Base-by-base conservation (phyloP, 2,113 vertebrate genomes). In the Porphyrio hochstetteri region DNA sequence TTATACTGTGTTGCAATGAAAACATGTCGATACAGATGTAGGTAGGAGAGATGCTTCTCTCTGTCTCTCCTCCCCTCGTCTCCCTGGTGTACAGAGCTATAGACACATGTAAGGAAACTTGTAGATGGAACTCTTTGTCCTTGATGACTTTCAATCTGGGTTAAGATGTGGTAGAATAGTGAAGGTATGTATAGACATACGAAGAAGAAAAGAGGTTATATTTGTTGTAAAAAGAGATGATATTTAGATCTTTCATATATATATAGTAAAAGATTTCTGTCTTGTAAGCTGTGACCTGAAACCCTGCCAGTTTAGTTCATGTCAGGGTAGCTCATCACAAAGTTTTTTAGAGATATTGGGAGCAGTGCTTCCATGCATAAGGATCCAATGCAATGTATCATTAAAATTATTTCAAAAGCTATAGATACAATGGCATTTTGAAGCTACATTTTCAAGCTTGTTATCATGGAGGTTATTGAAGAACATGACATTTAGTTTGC, bases 381-480 rank as follows among this genome's bases (percentile, higher is more conserved):
- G 57, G 40, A 23, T 42, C 2, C 4, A 64, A 36, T 86, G 56
- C 56, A 60, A n/a, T 2, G 3, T 16, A 4, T 57, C 46, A 19
- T 48, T 82, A 87, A 78, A 77, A 33, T 67, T 27, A 35, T 56
- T 78, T 70, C 64, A 14, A 55, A 67, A 92, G 56, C 4, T 48
- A 6, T 14, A 31, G 55, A 19, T 82, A 88, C 13, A 16, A 24
- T 42, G 11, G 52, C 46, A 31, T 46, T 80, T 63, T 81, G 83
- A 91, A 90, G 72, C 11, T 52, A 25, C 52, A 27, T 13, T 93
- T 83, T 88, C 92, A 81, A 92, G 77, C 80, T 92, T 79, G 80
- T 96, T 95, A 84, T 78, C 52, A 2, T 24, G 38, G 80, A 71
- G 89, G 91, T 93, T 86, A 56, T 23, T 63, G 80, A 36, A 84